A percentile compares a stretch with the other conserved stretches of the same genome.
Conservation (phyloP, 92 coral and sea anemone genomes). For the Phenganax marumi region DNA sequence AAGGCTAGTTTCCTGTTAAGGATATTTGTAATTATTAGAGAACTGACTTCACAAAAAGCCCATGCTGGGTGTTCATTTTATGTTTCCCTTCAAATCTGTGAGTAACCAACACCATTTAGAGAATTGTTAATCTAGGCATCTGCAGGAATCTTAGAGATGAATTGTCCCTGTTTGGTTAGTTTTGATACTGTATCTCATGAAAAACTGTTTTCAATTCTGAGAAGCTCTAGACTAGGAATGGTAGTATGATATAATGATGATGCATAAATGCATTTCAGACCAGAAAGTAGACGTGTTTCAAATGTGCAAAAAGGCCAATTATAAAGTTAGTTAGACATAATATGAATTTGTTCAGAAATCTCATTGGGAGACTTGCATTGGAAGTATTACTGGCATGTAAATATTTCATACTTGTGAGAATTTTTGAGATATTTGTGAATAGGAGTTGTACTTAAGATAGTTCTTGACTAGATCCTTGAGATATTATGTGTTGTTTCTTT, state of each 20-base stretch:
- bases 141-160: background rate
- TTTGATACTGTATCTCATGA: background rate
- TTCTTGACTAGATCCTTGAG: background rate
- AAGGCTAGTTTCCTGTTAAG: conserved; percentile 24
- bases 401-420: background rate
- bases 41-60: background rate
- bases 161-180: conserved; percentile 21
- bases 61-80: background rate
- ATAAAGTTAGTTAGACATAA: no score
- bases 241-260: no score
- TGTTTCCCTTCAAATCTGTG: conserved; percentile 2
- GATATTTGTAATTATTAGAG: conserved; percentile 10
- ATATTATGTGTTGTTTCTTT: conserved; percentile 13
- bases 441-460: background rate
- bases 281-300: no score
- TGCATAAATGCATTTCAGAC: no score
- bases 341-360: background rate
- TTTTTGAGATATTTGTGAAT: conserved; percentile 12
- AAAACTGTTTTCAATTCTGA: background rate
- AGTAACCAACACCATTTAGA: conserved; percentile 16
- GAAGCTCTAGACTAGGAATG: background rate
- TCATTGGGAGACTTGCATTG: background rate
- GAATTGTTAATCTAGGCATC: background rate
- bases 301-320: no score
- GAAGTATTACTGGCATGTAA: conserved; percentile 1